Evolutionary conservation across 2,113 vertebrate genomes (phyloP).

Genomic region (Rhinolophus sinicus): DNA sequence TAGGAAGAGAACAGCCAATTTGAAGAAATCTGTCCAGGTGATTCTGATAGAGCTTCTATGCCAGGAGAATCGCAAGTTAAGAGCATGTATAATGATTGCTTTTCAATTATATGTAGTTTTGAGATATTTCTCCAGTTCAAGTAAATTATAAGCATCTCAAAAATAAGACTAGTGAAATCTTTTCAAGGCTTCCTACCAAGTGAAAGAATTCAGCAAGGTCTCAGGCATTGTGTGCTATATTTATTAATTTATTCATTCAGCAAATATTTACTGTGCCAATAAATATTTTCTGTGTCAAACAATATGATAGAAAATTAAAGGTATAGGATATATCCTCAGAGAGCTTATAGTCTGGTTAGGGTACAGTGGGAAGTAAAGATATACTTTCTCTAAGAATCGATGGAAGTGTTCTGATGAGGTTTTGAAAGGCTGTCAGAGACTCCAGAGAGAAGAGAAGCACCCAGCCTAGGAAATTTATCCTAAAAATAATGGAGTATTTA

Average conservation of each 20-base stretch:
- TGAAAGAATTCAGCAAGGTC: not conserved
- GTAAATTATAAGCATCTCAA: not conserved
- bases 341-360: not conserved
- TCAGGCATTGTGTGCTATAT: not conserved
- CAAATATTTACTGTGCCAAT: not conserved
- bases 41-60: not conserved
- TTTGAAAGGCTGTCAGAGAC: not conserved
- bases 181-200: not conserved
- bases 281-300: not conserved
- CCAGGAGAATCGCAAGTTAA: not conserved
- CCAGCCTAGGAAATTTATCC: not conserved
- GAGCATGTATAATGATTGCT: not conserved
- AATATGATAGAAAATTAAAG: not conserved
- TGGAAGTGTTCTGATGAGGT: not conserved
- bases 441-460: not conserved
- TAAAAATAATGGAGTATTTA: not conserved
- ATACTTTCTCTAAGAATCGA: not conserved
- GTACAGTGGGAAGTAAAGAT: not conserved
- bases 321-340: not conserved
- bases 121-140: not conserved
- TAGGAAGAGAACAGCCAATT: not conserved
- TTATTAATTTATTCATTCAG: not conserved
- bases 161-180: not conserved
- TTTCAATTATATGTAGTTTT: not conserved
- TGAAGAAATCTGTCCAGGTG: not conserved